A percentile compares a stretch with the other conserved stretches of the same genome.
These are phyloP conservation scores for Zaprionus nigranus DNA, from an alignment of 1,140 invertebrate species.

Conservation along the genomic window DNA sequence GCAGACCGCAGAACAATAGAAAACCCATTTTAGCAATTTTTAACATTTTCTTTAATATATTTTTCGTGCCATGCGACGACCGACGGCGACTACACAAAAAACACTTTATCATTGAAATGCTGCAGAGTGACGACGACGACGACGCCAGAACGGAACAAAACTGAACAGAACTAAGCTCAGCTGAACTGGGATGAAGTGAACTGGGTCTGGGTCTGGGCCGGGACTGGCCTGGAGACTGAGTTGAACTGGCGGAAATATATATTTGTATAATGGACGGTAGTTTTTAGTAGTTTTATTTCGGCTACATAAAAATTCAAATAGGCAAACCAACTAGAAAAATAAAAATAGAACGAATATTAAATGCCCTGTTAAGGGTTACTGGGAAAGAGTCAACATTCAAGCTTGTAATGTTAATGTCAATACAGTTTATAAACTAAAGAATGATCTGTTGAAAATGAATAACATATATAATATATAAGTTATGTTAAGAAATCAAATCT, in stretches of 20 bases:
- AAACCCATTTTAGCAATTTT: conserved; percentile 63
- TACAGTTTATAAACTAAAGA: too few species aligned
- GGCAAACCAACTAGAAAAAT: conserved; percentile 17
- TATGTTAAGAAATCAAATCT: too few species aligned
- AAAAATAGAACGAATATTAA: not conserved
- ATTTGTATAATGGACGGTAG: conserved; percentile 52
- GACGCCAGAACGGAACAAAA: conserved; percentile 1
- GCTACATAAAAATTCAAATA: conserved; percentile 46
- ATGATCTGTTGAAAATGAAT: too few species aligned
- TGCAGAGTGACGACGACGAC: conserved; percentile 53
- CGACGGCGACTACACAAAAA: conserved; percentile 50
- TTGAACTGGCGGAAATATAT: conserved; percentile 46
- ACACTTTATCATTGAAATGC: conserved; percentile 64
- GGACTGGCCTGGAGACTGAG: not conserved
- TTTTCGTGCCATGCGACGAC: conserved; percentile 35
- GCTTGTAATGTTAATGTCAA: too few species aligned
- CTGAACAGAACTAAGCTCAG: conserved; percentile 3
- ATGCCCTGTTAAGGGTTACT: conserved; percentile 9
- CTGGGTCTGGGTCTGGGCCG: not conserved
- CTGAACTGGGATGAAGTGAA: not conserved
- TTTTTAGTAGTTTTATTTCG: conserved; percentile 16
- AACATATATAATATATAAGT: too few species aligned
- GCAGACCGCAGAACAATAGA: conserved; percentile 60
- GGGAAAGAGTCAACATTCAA: too few species aligned
- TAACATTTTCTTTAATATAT: conserved; percentile 67